These are phyloP conservation scores for Brienomyrus brachyistius DNA, from an alignment of 2,113 vertebrate genomes.

Conservation along the genomic window DNA sequence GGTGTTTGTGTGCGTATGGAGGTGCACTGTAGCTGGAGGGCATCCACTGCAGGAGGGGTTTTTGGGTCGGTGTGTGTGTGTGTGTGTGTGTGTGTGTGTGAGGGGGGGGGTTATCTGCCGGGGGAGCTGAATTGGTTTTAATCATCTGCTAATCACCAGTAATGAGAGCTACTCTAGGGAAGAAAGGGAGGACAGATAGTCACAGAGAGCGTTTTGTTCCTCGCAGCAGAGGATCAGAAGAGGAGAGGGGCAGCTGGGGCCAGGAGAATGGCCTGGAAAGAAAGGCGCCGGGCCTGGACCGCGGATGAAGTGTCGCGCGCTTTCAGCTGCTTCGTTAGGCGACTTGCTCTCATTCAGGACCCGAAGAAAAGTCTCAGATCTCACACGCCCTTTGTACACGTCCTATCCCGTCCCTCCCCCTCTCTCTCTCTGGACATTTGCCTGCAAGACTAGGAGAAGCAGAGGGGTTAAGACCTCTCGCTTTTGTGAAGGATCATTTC, in stretches of 20 bases:
- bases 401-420: not conserved
- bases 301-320: constrained; percentile 70
- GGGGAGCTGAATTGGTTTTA: constrained; percentile 84
- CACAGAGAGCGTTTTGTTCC: constrained; percentile 79
- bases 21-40: not conserved
- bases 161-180: constrained; percentile 85
- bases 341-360: constrained; percentile 63
- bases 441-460: not conserved
- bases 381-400: constrained; percentile 32
- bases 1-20: constrained; percentile 51
- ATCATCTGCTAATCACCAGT: constrained; percentile 88
- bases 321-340: constrained; percentile 69
- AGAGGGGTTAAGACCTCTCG: constrained; percentile 3
- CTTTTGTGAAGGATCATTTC: constrained; percentile 8
- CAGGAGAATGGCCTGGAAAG: constrained; percentile 70
- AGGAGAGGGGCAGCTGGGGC: constrained; percentile 78
- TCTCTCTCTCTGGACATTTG: constrained; percentile 15
- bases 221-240: constrained; percentile 74
- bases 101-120: constrained; percentile 58
- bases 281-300: constrained; percentile 65
- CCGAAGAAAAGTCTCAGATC: constrained; percentile 61
- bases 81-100: not conserved
- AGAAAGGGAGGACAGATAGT: constrained; percentile 86
- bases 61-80: not conserved
- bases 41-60: not conserved